These are phyloP conservation scores for Apocheima hispidaria DNA, from an alignment of 2,888 invertebrate species.

Conservation along the genomic window DNA sequence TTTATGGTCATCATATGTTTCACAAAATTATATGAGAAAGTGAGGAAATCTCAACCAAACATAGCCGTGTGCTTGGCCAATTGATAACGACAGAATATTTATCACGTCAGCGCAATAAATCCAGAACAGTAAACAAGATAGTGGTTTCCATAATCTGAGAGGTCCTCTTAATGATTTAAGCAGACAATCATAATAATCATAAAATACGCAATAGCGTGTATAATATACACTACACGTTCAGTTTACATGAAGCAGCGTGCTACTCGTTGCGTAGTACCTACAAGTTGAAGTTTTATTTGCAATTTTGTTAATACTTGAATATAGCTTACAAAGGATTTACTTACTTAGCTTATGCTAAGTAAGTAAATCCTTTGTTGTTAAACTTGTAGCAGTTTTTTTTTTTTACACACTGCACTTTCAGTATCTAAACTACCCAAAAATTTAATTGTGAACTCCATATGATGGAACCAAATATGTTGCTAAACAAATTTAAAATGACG, in stretches of 20 bases:
- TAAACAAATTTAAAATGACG: background rate
- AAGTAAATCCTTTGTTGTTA: too few relatives aligned
- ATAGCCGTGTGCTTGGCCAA: constrained; percentile 9
- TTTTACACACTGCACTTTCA: too few relatives aligned
- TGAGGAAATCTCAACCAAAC: constrained; percentile 6
- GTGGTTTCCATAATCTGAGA: constrained; percentile 8
- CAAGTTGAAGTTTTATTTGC: background rate
- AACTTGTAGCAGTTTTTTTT: too few relatives aligned
- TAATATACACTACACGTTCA: too few relatives aligned
- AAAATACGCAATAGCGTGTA: background rate
- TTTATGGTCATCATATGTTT: constrained; percentile 1
- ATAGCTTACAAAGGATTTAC: too few relatives aligned
- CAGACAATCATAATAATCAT: background rate
- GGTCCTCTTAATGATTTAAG: constrained; percentile 20
- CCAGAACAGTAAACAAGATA: constrained; percentile 23
- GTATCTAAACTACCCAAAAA: too few relatives aligned
- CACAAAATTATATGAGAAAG: constrained; percentile 6
- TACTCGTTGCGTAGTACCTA: background rate
- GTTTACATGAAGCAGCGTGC: background rate
- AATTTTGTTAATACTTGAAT: too few relatives aligned
- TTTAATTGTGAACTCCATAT: too few relatives aligned
- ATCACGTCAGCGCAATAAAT: constrained; percentile 11
- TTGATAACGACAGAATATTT: constrained; percentile 8
- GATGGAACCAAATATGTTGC: too few relatives aligned
- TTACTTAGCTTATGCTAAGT: too few relatives aligned